A percentile compares a stretch with the other conserved stretches of the same genome.
Conservation (phyloP, 2,797 vertebrate species). For the Gymnoscopelus microlampas region DNA sequence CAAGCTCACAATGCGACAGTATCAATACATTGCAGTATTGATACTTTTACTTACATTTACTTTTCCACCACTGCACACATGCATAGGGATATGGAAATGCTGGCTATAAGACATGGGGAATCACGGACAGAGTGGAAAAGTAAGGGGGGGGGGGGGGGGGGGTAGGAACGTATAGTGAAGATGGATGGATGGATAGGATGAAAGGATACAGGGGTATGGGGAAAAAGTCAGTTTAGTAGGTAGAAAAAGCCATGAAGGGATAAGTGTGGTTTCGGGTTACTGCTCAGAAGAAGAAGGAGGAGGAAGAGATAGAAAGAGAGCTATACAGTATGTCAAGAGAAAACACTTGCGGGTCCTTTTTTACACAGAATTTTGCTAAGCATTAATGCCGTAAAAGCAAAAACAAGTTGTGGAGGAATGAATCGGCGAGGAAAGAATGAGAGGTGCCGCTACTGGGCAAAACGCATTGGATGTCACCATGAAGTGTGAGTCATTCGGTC, state of each 20-base stretch:
- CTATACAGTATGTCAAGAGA: neutral
- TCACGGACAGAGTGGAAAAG: conserved; percentile 16
- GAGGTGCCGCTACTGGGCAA: conserved; percentile 4
- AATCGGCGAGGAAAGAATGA: conserved; percentile 62
- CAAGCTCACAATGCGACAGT: no score
- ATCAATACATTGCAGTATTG: no score
- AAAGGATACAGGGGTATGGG: neutral
- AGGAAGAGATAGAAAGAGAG: neutral
- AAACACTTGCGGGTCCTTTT: no score
- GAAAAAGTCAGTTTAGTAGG: conserved; percentile 8
- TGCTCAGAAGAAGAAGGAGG: neutral
- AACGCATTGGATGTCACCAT: conserved; percentile 26
- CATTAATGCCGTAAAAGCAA: conserved; percentile 5
- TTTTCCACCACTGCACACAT: neutral
- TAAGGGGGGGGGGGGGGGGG: neutral
- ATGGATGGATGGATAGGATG: neutral
- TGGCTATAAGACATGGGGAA: conserved; percentile 14
- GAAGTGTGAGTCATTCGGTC: conserved; percentile 42
- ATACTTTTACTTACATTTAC: no score
- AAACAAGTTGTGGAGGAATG: conserved; percentile 40
- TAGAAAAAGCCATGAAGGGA: conserved; percentile 9
- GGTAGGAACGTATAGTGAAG: neutral
- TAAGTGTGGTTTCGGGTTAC: conserved; percentile 10
- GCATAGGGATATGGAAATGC: neutral
- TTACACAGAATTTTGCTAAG: conserved; percentile 2